Base-by-base conservation (phyloP, 2,797 vertebrate species). In the Ataeniobius toweri region DNA sequence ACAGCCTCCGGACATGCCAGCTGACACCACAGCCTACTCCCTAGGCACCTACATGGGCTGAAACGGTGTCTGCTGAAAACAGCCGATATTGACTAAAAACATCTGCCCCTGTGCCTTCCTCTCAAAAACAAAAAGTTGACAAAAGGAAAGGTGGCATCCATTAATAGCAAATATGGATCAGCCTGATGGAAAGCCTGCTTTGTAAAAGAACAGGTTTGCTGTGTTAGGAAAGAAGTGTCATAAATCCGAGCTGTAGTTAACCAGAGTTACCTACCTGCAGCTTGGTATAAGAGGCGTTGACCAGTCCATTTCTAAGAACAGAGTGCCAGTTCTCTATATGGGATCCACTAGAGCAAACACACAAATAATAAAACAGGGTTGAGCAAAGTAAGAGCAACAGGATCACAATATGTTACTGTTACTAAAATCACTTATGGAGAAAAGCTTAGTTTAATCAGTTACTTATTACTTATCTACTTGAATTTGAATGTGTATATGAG, bases 281-380 rank as follows among this genome's bases (percentile, higher is more conserved):
- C 95, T 99, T 99, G 94, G 98, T 99, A 93, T 99, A 99, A 91
- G 98, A 99, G 76, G 98, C 98, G 88, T 99, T 99, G 94, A 99
- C 98, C 93, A 99, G 96, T 93, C 98, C 98, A 77, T 99, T 99
- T 94, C 98, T 97, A 93, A 99, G 97, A 95, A 99, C 98, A 89
- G 98, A 99, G 91, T 99, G 98, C 98, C 98, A 99, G 95, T 99
- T 99, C 95, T 99, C 98, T 95, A 99, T 99, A 95, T 99, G 98
- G 95, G 98, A 99, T 95, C 98, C 98, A 89, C 98, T 99, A 95
- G 77, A 95, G 86, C 85, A 91, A 89, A 67, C 3, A 55, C 85
- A 93, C 75, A 89, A 10, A 46, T 6, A 55, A 79, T 91, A 76
- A 91, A 56, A 70, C 89, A 79, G 90, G 69, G 87, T 80, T 80